phyloP scores from a whole-genome alignment of 2,797 vertebrate species.

The Eulemur albifrons region DNA sequence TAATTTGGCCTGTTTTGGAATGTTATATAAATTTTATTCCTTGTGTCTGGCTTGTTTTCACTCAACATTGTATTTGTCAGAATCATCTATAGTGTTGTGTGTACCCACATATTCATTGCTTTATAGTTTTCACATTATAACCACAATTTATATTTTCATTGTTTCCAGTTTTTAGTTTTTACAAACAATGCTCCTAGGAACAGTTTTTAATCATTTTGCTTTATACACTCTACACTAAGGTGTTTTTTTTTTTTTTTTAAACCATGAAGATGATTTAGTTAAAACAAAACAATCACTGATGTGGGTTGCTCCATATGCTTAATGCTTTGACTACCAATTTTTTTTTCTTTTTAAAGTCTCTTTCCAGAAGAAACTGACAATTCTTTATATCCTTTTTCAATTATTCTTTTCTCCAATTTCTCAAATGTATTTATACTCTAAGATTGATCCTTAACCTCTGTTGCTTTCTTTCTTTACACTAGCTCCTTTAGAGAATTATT shows the following conservation, averaged over 20 bases:
- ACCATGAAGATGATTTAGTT: not conserved
- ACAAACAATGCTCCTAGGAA: not conserved
- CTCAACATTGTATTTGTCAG: not conserved
- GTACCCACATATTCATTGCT: not conserved
- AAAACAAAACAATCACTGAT: not conserved
- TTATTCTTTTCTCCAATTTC: not conserved
- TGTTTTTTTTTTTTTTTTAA: not conserved
- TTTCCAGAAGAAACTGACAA: too few relatives aligned
- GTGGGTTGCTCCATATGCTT: not conserved
- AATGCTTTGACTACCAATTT: not conserved
- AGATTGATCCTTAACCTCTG: not conserved
- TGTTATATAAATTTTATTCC: not conserved
- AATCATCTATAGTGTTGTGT: not conserved
- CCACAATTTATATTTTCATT: not conserved
- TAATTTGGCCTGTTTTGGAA: not conserved
- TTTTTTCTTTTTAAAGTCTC: too few relatives aligned
- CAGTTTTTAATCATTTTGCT: not conserved
- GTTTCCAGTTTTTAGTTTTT: not conserved
- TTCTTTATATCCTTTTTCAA: not conserved
- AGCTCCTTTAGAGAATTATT: not conserved
- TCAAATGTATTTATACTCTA: not conserved
- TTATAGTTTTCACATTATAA: not conserved
- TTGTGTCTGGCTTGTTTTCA: not conserved
- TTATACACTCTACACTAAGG: not conserved
- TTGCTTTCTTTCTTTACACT: not conserved